These are phyloP conservation scores for Gymnodraco acuticeps DNA, from an alignment of 2,797 vertebrate species.

Conservation along the genomic window DNA sequence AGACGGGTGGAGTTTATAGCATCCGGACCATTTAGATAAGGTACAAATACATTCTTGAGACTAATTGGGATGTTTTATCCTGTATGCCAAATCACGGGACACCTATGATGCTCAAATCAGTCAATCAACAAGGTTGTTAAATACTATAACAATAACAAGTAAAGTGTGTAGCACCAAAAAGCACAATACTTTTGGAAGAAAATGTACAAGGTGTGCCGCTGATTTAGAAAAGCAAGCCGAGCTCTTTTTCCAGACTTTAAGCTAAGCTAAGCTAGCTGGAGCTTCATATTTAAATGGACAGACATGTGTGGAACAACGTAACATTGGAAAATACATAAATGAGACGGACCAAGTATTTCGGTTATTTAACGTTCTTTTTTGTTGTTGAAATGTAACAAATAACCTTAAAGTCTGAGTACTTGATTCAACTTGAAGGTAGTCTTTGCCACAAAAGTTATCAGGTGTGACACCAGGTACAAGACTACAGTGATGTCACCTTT, in stretches of 20 bases:
- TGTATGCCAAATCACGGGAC: neutral
- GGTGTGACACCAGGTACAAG: neutral
- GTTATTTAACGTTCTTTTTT: too few relatives aligned
- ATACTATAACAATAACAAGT: too few relatives aligned
- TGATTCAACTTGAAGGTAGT: too few relatives aligned
- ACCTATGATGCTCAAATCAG: neutral
- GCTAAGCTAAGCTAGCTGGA: neutral
- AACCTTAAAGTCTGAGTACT: too few relatives aligned
- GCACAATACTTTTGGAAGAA: neutral
- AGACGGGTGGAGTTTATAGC: neutral
- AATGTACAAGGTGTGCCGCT: too few relatives aligned
- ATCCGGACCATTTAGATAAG: neutral
- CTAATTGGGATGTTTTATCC: conserved; percentile 1
- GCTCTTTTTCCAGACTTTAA: neutral
- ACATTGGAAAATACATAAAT: too few relatives aligned
- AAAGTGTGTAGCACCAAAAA: too few relatives aligned
- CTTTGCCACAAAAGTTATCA: neutral
- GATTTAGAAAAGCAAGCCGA: too few relatives aligned
- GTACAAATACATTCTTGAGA: neutral
- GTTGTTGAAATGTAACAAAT: too few relatives aligned
- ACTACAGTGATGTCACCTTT: neutral
- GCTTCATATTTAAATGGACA: neutral
- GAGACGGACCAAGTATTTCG: too few relatives aligned
- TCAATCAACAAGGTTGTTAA: neutral
- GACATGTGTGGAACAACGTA: neutral